Evolutionary conservation across 1,140 invertebrate species (phyloP).

Genomic region (Metopolophium dirhodum): DNA sequence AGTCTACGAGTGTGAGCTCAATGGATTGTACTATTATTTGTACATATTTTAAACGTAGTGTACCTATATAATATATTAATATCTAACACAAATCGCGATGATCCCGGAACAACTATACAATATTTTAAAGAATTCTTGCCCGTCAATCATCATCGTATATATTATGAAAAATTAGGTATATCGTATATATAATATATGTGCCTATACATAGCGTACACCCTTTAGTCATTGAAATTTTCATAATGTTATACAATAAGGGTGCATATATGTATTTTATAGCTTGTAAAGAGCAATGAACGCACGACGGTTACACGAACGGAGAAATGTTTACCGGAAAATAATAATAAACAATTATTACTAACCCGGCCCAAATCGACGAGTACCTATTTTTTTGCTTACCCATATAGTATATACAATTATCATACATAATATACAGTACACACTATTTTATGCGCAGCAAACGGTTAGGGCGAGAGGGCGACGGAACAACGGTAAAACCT

Average conservation of each 20-base stretch:
- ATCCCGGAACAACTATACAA: no score
- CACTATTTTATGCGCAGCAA: neutral
- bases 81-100: no score
- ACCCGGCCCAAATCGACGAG: neutral
- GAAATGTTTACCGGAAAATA: neutral
- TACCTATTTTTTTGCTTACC: neutral
- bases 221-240: neutral
- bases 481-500: neutral
- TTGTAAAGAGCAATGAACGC: neutral
- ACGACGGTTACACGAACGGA: neutral
- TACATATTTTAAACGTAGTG: no score
- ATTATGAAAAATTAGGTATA: no score
- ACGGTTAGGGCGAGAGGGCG: neutral
- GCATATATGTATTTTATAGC: neutral
- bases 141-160: no score
- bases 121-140: no score
- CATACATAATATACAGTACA: neutral
- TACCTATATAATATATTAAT: no score
- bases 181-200: neutral
- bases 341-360: neutral
- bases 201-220: neutral
- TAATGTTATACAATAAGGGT: neutral
- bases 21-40: no score
- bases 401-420: no score
- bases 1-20: no score